Evolutionary conservation across 2,113 vertebrate species (phyloP), one percentile per base, ranked within the genome.

Genomic region (Passer montanus): DNA sequence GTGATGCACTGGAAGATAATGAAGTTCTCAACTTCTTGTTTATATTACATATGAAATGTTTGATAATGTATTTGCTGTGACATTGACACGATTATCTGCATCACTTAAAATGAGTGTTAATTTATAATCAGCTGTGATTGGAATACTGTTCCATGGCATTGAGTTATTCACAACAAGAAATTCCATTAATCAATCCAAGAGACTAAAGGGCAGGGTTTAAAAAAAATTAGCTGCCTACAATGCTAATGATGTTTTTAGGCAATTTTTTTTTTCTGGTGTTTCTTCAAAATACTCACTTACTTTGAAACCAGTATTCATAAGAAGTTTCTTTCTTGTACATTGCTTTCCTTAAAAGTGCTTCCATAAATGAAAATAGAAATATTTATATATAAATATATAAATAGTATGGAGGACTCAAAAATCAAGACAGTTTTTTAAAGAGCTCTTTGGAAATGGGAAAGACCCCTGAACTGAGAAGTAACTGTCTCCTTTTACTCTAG

Each of bases 1-100:
- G 70, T 15, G 70, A 85, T 59, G 78, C 37, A 30, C 7, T 4
- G 4, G 27, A 58, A 83, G 75, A 80, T 74, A 89, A 93, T 41
- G 59, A 74, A 83, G 47, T 83, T 88, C 53, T 95, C 84, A 69
- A 77, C 55, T 90, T 85, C 89, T 85, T 91, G 90, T 94, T 95
- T 91, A 26, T 43, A 15, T 93, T 80, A 53, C 55, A 59, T 93
- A 83, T 58, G 75, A 86, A 88, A 88, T 31, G 55, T 78, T 69
- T 55, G 68, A 44, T 85, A 88, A 88, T 33, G 33, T 50, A 77
- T 97, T 96, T 94, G 70, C 84, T 70, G 43, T 88, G 92, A 83
- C 67, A 66, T 59, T 77, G 93, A 46, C 75, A 70, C 18, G 28
- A 77, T 90, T 87, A 83, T 88, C 82, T 95, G 50, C 67, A 70